Conservation (phyloP, 2,113 vertebrate species). For the Poecile atricapillus region DNA sequence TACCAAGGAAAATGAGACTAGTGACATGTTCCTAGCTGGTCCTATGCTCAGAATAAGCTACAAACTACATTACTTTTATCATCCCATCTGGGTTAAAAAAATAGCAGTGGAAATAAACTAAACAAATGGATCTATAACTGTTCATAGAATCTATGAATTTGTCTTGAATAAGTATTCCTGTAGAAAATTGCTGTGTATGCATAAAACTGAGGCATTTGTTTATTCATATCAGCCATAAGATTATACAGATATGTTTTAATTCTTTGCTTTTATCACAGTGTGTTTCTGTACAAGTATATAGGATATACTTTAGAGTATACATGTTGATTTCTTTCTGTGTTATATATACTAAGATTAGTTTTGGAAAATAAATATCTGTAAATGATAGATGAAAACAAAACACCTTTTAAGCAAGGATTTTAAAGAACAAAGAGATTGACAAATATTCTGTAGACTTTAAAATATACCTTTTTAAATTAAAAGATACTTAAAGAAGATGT, state of each 20-base stretch:
- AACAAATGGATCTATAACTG: background rate
- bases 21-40: background rate
- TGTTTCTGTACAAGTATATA: background rate
- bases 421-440: background rate
- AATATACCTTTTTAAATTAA: background rate
- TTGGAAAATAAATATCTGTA: background rate
- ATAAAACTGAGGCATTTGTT: fast-evolving
- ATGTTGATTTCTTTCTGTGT: background rate
- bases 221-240: background rate
- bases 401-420: background rate
- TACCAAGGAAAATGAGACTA: background rate
- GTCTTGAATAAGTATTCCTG: background rate
- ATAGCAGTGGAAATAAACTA: background rate
- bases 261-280: background rate
- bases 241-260: background rate
- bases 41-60: background rate
- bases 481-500: background rate
- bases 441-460: background rate
- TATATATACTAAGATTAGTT: background rate
- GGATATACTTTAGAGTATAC: background rate
- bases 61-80: background rate
- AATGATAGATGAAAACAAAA: background rate
- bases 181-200: background rate
- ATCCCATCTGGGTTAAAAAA: background rate
- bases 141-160: background rate